phyloP scores from a whole-genome alignment of 2,113 vertebrate genomes.

The Myrmecobius fasciatus region DNA sequence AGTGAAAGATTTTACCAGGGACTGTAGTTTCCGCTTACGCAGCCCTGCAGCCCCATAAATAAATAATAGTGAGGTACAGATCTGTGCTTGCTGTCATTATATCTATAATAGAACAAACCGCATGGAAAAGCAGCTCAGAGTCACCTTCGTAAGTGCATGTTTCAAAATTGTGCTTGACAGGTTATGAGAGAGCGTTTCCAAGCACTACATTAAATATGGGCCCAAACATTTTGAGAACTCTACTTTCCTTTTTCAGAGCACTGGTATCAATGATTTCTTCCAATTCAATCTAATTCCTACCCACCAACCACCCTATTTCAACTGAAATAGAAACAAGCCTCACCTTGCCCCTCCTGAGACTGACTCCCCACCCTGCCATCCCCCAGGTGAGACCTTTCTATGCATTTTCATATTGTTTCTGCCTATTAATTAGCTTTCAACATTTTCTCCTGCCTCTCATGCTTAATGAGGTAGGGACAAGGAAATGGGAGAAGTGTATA shows the following conservation, averaged over 20 bases:
- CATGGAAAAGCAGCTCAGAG: not conserved
- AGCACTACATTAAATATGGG: conserved; percentile 24
- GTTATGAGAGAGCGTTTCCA: conserved; percentile 47
- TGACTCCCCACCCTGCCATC: not conserved
- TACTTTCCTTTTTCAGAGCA: not conserved
- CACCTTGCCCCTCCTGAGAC: not conserved
- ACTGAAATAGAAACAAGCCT: conserved; percentile 16
- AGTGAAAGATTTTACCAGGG: not conserved
- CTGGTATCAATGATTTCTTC: not conserved
- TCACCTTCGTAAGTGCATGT: conserved; percentile 45
- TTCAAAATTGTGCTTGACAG: conserved; percentile 70
- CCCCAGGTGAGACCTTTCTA: not conserved
- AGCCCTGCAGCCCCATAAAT: conserved; percentile 47
- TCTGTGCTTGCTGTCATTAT: conserved; percentile 23
- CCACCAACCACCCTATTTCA: not conserved
- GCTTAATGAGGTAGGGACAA: not conserved
- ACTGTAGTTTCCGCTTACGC: conserved; percentile 35
- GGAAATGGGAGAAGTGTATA: not conserved
- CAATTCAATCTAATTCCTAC: not conserved
- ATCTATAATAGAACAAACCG: conserved; percentile 19
- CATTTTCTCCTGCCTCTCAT: not conserved
- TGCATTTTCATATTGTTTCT: not conserved
- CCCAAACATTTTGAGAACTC: not conserved
- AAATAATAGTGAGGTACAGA: conserved; percentile 40
- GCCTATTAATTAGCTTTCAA: not conserved